A percentile compares a stretch with the other conserved stretches of the same genome.
Conservation (phyloP, 2,888 invertebrate species). For the Oscheius sp. region DNA sequence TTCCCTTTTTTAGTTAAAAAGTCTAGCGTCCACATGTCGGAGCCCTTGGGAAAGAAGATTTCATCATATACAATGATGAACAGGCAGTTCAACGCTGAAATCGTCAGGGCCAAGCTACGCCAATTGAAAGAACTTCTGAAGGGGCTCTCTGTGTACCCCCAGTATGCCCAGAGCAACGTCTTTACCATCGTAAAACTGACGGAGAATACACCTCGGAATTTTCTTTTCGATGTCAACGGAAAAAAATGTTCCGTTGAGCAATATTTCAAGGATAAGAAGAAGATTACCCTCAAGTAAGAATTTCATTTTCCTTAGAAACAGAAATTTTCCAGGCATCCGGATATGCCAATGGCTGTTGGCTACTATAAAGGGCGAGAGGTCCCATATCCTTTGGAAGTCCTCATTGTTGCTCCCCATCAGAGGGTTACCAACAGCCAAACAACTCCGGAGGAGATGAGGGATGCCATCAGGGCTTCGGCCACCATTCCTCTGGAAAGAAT, state of each 20-base stretch:
- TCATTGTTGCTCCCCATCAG: constrained; percentile 49
- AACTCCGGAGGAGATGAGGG: constrained; percentile 41
- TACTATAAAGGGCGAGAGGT: constrained; percentile 41
- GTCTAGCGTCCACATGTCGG: constrained; percentile 7
- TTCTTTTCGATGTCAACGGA: background rate
- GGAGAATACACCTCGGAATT: background rate
- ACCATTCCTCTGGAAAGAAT: constrained; percentile 31
- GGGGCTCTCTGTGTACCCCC: constrained; percentile 4
- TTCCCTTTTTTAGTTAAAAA: constrained; percentile 24
- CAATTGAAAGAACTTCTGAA: background rate
- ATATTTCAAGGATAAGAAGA: constrained; percentile 45
- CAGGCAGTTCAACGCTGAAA: background rate
- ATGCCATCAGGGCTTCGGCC: constrained; percentile 43
- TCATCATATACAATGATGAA: background rate
- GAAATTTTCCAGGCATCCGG: constrained; percentile 35
- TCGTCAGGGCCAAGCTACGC: background rate
- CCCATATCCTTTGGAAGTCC: constrained; percentile 51
- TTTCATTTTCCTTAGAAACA: background rate
- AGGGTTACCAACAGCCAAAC: constrained; percentile 51
- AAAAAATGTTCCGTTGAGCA: constrained; percentile 22
- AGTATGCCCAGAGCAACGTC: background rate
- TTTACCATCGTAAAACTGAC: background rate
- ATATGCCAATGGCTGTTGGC: constrained; percentile 39
- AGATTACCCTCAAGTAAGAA: constrained; percentile 38
- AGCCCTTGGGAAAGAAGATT: constrained; percentile 19